phyloP scores from a whole-genome alignment of 2,797 vertebrate genomes.

The Clarias laeviceps region DNA sequence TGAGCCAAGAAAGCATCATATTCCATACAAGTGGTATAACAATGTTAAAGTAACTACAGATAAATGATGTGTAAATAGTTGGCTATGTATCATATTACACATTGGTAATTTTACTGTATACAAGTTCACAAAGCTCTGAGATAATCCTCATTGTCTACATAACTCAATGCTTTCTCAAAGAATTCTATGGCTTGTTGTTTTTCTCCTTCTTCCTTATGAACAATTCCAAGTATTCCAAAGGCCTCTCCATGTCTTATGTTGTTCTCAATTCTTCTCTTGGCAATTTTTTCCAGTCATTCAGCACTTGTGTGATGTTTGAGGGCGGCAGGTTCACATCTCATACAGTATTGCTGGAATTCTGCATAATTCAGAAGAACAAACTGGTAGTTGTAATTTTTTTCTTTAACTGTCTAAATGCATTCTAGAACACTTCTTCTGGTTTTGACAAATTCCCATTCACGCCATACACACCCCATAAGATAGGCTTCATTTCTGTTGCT shows the following conservation, averaged over 20 bases:
- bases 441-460: slow-evolving; percentile 47
- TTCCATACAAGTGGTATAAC: too few species aligned
- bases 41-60: too few species aligned
- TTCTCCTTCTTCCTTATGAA: slow-evolving; percentile 63
- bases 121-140: too few species aligned
- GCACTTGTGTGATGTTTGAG: slow-evolving; percentile 67
- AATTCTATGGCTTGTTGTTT: slow-evolving; percentile 65
- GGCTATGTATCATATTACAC: neutral
- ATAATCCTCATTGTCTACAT: slow-evolving; percentile 59
- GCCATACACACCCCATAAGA: slow-evolving; percentile 69
- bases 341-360: slow-evolving; percentile 59
- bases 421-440: slow-evolving; percentile 71
- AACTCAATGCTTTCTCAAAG: slow-evolving; percentile 69
- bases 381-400: slow-evolving; percentile 64
- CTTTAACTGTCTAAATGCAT: slow-evolving; percentile 54
- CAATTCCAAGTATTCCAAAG: slow-evolving; percentile 68
- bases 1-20: too few species aligned
- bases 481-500: slow-evolving; percentile 44
- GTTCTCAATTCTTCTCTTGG: slow-evolving; percentile 52
- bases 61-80: too few species aligned
- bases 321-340: slow-evolving; percentile 64
- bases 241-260: slow-evolving; percentile 58
- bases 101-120: slow-evolving; percentile 28
- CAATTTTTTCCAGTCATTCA: slow-evolving; percentile 64
- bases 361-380: slow-evolving; percentile 58